A percentile compares a stretch with the other conserved stretches of the same genome.
phyloP scores from a whole-genome alignment of 2,888 invertebrate species.

The Trimorus sp. region DNA sequence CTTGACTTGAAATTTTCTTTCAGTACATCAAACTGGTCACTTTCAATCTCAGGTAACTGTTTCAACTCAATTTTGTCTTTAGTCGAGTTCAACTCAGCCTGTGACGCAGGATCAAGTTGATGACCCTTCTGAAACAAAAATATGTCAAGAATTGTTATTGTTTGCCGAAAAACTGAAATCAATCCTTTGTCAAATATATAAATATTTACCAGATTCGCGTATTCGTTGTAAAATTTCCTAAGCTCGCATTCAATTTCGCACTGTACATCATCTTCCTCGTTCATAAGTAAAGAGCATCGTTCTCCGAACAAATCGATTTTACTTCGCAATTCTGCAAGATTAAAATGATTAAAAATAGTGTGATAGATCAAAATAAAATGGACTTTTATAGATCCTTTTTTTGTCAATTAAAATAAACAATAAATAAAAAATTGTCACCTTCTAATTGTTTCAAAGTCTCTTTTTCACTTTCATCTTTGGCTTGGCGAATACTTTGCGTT shows the following conservation, averaged over 20 bases:
- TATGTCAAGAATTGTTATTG: background rate
- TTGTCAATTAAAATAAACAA: too few relatives aligned
- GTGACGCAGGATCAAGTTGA: conserved; percentile 33
- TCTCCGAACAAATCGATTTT: conserved; percentile 54
- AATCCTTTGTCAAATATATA: background rate
- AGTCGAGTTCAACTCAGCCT: conserved; percentile 39
- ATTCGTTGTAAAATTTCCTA: conserved; percentile 53
- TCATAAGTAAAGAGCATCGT: conserved; percentile 55
- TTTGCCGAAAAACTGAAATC: background rate
- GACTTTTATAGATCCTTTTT: too few relatives aligned
- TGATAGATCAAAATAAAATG: too few relatives aligned
- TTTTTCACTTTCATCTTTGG: conserved; percentile 81
- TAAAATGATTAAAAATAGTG: conserved; percentile 6
- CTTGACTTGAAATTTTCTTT: conserved; percentile 75
- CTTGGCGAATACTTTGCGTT: conserved; percentile 81
- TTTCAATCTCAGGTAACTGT: conserved; percentile 71
- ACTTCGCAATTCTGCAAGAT: conserved; percentile 46
- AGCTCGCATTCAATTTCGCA: conserved; percentile 56
- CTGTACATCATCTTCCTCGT: conserved; percentile 57
- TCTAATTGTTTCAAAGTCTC: conserved; percentile 77
- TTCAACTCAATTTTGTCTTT: conserved; percentile 80
- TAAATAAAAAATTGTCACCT: too few relatives aligned
- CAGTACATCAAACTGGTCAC: conserved; percentile 74
- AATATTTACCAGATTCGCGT: conserved; percentile 46
- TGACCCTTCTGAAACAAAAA: conserved; percentile 48